Conservation (phyloP, 2,888 invertebrate genomes). For the Marronus borbonicus region DNA sequence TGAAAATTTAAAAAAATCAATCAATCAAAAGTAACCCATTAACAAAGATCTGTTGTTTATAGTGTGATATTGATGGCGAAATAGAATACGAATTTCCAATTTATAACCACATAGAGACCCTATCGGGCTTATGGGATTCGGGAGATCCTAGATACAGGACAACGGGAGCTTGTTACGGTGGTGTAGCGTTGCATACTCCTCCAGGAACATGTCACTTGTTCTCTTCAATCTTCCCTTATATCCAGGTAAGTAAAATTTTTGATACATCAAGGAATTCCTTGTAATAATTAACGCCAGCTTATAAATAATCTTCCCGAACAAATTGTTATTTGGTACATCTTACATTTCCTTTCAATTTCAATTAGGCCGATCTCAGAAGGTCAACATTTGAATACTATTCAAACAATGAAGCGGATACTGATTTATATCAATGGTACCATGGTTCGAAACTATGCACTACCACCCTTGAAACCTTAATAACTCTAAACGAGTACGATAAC, state of each 20-base stretch:
- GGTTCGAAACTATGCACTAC: slow-evolving; percentile 81
- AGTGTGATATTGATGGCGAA: slow-evolving; percentile 81
- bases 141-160: slow-evolving; percentile 72
- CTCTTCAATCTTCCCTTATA: slow-evolving; percentile 79
- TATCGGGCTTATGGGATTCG: slow-evolving; percentile 80
- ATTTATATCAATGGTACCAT: slow-evolving; percentile 82
- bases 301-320: not conserved
- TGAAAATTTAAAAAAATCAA: too few relatives aligned
- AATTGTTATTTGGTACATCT: too few relatives aligned
- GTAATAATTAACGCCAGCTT: too few relatives aligned
- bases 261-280: too few relatives aligned
- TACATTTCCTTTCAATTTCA: not conserved
- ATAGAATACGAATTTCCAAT: slow-evolving; percentile 84
- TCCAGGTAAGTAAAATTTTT: slow-evolving; percentile 70
- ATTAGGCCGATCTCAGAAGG: slow-evolving; percentile 64
- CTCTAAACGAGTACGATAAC: slow-evolving; percentile 72
- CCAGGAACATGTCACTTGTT: slow-evolving; percentile 75
- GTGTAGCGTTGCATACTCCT: slow-evolving; percentile 75
- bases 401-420: slow-evolving; percentile 74
- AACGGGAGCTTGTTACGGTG: slow-evolving; percentile 75
- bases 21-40: not conserved
- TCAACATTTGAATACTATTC: slow-evolving; percentile 63
- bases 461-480: slow-evolving; percentile 79
- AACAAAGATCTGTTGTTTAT: slow-evolving; percentile 57
- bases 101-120: slow-evolving; percentile 78